A percentile compares a stretch with the other conserved stretches of the same genome.
These are phyloP conservation scores for Dendrophyllia cribrosa DNA, from an alignment of 64 coral and sea anemone genomes.

Conservation along the genomic window DNA sequence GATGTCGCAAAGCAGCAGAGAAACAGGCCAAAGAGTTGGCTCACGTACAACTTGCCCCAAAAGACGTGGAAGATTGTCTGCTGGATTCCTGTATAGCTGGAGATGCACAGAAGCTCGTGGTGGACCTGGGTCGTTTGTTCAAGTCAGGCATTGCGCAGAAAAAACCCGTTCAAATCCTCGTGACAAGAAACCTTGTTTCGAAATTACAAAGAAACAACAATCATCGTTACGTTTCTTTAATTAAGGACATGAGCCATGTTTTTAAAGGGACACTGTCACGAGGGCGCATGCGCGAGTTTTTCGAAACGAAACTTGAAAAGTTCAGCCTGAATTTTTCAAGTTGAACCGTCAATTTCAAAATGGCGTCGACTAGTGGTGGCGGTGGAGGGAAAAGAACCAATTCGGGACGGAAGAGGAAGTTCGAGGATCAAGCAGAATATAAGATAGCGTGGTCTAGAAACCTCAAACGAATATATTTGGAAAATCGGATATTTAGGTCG, in stretches of 20 bases:
- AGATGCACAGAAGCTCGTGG: constrained; percentile 4
- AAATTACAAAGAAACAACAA: constrained; percentile 43
- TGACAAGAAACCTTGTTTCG: constrained; percentile 44
- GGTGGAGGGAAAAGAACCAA: too few species aligned
- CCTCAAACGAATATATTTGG: too few species aligned
- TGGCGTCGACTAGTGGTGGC: too few species aligned
- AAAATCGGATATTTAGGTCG: too few species aligned
- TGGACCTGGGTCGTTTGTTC: constrained; percentile 28
- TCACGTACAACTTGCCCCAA: background rate
- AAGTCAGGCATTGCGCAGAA: constrained; percentile 17
- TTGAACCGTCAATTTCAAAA: too few species aligned
- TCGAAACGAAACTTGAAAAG: too few species aligned
- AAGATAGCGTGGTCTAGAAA: too few species aligned
- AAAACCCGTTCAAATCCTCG: constrained; percentile 25
- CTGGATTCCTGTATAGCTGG: background rate
- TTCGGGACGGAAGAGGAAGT: too few species aligned
- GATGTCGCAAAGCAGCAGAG: background rate
- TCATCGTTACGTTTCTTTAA: constrained; percentile 47
- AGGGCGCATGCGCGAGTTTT: too few species aligned
- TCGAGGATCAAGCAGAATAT: too few species aligned
- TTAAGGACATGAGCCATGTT: constrained; percentile 60
- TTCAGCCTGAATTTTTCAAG: too few species aligned
- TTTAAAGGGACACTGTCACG: too few species aligned
- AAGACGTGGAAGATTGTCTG: background rate
- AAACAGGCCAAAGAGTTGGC: constrained; percentile 47